These are phyloP conservation scores for Trachops cirrhosus DNA, from an alignment of 2,797 vertebrate species.

Conservation along the genomic window DNA sequence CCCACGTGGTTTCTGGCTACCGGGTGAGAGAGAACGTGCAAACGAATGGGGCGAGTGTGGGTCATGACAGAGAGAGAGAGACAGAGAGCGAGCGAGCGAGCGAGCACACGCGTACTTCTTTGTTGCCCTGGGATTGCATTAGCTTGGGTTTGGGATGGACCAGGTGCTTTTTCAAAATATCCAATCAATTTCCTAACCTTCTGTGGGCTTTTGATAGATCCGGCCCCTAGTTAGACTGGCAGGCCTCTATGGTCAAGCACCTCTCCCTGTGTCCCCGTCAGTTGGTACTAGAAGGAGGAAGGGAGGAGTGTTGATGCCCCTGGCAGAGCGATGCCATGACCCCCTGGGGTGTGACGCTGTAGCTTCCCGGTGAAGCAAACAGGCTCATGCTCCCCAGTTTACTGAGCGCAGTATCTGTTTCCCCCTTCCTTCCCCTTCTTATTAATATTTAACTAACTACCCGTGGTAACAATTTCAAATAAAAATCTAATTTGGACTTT, in stretches of 20 bases:
- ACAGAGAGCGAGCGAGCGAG: too few relatives aligned
- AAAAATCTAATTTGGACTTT: neutral
- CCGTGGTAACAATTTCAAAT: neutral
- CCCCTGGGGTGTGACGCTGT: neutral
- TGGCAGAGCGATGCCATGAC: neutral
- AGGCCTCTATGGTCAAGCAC: neutral
- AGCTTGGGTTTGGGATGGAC: neutral
- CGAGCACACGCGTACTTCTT: fast-evolving
- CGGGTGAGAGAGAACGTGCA: neutral
- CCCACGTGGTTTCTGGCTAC: neutral
- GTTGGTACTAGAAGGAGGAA: too few relatives aligned
- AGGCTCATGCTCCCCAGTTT: neutral
- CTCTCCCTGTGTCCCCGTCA: neutral
- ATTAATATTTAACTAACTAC: neutral
- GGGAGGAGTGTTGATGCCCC: neutral
- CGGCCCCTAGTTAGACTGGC: neutral
- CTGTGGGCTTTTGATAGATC: neutral
- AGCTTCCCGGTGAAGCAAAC: neutral
- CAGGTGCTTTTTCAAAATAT: neutral
- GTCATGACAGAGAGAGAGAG: neutral
- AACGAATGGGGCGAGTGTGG: neutral
- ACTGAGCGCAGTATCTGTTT: neutral
- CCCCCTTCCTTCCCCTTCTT: neutral
- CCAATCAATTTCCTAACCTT: neutral
- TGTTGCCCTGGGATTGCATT: neutral